These are phyloP conservation scores for Batillaria attramentaria DNA, from an alignment of 1,140 invertebrate species.

Conservation along the genomic window DNA sequence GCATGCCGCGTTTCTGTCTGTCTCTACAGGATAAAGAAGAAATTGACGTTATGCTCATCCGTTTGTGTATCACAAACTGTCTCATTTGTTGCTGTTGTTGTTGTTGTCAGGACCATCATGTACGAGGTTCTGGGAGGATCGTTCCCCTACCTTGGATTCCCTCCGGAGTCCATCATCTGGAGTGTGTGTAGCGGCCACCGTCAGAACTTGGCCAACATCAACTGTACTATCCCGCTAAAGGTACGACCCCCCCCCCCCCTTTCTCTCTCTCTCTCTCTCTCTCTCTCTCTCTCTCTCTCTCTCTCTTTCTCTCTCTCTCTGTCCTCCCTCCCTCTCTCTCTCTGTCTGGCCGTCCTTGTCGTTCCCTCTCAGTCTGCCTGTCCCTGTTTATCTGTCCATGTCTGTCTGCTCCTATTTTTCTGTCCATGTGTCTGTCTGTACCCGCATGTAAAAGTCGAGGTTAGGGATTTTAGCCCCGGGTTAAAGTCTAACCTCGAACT, in stretches of 20 bases:
- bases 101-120: conserved; percentile 66
- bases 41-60: neutral
- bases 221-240: conserved; percentile 64
- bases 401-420: neutral
- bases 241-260: conserved; percentile 40
- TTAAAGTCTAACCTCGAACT: too few species aligned
- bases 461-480: too few species aligned
- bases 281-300: neutral
- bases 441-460: too few species aligned
- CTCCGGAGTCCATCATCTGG: conserved; percentile 67
- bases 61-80: too few species aligned
- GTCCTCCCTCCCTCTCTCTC: neutral
- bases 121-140: conserved; percentile 68
- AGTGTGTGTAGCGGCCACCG: conserved; percentile 63
- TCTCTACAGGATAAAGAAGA: neutral
- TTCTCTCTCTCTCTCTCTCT: neutral
- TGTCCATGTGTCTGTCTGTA: neutral
- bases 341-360: neutral
- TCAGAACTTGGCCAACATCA: conserved; percentile 56
- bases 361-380: neutral
- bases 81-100: neutral
- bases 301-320: neutral
- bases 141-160: conserved; percentile 63
- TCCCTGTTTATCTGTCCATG: neutral
- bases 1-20: too few species aligned